Evolutionary conservation across 37 sponge, comb jelly and placozoan genomes (phyloP).

Genomic region (Spongia lamella): DNA sequence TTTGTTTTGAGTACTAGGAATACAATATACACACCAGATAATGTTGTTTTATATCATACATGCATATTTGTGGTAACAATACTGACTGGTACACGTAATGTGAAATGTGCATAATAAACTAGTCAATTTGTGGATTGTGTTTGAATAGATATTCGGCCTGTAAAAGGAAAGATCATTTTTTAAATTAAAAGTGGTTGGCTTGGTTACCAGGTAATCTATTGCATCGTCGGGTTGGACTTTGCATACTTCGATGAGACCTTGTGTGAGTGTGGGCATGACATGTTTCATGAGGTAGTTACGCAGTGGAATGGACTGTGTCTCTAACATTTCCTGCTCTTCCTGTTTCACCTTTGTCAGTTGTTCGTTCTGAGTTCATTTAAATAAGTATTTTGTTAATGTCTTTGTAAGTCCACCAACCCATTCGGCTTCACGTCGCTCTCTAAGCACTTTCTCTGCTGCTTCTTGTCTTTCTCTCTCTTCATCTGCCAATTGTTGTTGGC

Average conservation of each 20-base stretch:
- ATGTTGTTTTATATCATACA: no score
- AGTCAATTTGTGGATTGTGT: conserved; percentile 83
- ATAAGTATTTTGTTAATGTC: not conserved
- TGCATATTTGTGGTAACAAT: no score
- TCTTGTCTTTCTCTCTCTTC: conserved; percentile 63
- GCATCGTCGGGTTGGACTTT: conserved; percentile 90
- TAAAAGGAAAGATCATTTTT: conserved; percentile 2
- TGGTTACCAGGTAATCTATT: conserved; percentile 86
- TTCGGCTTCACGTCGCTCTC: conserved; percentile 67
- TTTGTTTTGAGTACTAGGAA: no score
- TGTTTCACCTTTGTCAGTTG: conserved; percentile 57
- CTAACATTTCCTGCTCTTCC: conserved; percentile 83
- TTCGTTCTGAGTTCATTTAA: conserved; percentile 17
- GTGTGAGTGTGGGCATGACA: conserved; percentile 92
- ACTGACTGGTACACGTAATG: no score
- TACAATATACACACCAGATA: no score
- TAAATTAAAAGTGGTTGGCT: not conserved
- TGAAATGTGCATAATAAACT: conserved; percentile 21
- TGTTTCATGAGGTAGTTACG: conserved; percentile 87
- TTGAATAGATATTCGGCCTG: conserved; percentile 92
- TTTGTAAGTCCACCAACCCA: conserved; percentile 75
- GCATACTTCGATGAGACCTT: conserved; percentile 84
- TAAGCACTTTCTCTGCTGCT: conserved; percentile 62
- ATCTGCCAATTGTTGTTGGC: conserved; percentile 37
- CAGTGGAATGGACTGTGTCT: conserved; percentile 77